Percentiles rank a stretch among this genome's conserved stretches.
Evolutionary conservation across 2,113 vertebrate species (phyloP).

Genomic region (Paralichthys olivaceus): DNA sequence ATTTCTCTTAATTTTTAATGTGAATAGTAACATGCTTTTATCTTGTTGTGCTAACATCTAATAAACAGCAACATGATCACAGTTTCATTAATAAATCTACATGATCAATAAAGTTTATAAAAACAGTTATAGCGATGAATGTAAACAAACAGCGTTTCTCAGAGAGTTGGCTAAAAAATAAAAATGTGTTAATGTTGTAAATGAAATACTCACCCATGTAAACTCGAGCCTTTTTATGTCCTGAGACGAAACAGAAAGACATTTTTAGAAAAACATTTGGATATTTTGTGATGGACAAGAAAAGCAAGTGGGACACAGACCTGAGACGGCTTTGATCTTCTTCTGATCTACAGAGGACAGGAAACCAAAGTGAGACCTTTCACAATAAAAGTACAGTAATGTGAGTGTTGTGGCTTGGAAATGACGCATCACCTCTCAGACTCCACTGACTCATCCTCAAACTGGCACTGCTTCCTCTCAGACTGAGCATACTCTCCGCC

Average conservation of each 20-base stretch:
- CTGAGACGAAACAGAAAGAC: constrained; percentile 49
- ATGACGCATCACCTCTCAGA: constrained; percentile 69
- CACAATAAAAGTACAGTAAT: constrained; percentile 1
- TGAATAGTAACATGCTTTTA: no score
- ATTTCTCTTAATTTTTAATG: no score
- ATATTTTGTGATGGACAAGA: background rate
- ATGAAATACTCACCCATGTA: constrained; percentile 78
- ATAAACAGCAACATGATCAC: no score
- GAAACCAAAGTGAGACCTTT: constrained; percentile 15
- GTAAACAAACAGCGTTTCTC: no score
- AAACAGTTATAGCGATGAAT: no score
- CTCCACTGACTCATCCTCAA: constrained; percentile 77
- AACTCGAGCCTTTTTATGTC: constrained; percentile 76
- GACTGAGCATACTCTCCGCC: constrained; percentile 73
- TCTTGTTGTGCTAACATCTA: no score
- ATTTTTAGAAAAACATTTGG: background rate
- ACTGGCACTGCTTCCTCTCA: constrained; percentile 59
- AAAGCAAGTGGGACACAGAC: constrained; percentile 25
- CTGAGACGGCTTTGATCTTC: constrained; percentile 65
- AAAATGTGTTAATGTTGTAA: no score
- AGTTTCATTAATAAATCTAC: no score
- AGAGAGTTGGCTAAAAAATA: no score
- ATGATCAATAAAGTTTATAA: no score
- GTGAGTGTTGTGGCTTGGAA: background rate
- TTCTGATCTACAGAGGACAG: constrained; percentile 68